These are phyloP conservation scores for Pelobates fuscus DNA, from an alignment of 2,113 vertebrate species.

Conservation along the genomic window DNA sequence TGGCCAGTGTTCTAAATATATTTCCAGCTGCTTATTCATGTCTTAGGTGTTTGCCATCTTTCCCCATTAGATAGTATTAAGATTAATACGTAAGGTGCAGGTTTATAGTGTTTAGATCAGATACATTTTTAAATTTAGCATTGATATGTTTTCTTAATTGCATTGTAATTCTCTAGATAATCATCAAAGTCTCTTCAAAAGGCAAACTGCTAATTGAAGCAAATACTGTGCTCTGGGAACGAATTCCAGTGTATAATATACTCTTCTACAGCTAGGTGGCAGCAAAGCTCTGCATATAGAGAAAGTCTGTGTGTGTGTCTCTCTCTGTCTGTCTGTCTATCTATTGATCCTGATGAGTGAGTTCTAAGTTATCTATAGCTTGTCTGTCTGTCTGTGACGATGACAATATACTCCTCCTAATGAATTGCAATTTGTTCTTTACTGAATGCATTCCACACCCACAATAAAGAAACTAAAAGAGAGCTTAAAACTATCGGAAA, in stretches of 20 bases:
- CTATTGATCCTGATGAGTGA: too few relatives aligned
- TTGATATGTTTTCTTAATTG: slow-evolving; percentile 43
- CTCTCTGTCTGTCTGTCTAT: too few relatives aligned
- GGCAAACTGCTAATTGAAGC: slow-evolving; percentile 19
- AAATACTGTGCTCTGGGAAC: neutral
- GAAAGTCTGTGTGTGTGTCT: neutral
- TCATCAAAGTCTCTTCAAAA: slow-evolving; percentile 38
- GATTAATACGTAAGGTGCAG: slow-evolving; percentile 17
- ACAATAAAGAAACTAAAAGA: too few relatives aligned
- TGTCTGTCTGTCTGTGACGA: too few relatives aligned
- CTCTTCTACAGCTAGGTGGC: slow-evolving; percentile 13
- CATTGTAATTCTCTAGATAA: slow-evolving; percentile 48
- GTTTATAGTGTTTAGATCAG: slow-evolving; percentile 27
- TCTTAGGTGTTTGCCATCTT: neutral
- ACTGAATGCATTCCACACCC: too few relatives aligned
- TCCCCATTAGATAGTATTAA: neutral
- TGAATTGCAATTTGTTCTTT: too few relatives aligned
- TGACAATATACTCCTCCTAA: too few relatives aligned
- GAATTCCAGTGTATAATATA: neutral
- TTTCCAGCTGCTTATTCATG: too few relatives aligned
- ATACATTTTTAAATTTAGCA: slow-evolving; percentile 20
- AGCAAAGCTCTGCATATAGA: slow-evolving; percentile 17
- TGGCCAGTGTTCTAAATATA: too few relatives aligned
- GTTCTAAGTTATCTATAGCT: too few relatives aligned
- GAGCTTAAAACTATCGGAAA: too few relatives aligned